These are phyloP conservation scores for Calameuta pallipes DNA, from an alignment of 2,888 invertebrate genomes.

Conservation along the genomic window DNA sequence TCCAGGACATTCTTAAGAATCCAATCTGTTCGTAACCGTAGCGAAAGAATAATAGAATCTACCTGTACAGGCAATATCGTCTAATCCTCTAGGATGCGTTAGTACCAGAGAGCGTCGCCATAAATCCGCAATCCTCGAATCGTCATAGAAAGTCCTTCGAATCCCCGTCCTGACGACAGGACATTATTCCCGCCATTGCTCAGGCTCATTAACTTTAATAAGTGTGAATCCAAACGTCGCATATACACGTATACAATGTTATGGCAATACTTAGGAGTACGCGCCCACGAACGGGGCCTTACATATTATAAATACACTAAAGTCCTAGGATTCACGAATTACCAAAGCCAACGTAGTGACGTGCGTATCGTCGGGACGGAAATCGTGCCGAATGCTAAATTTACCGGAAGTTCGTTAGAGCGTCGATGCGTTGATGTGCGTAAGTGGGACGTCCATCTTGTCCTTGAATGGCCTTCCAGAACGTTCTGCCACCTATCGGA, in stretches of 20 bases:
- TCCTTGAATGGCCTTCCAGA: background rate
- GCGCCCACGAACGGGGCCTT: conserved; percentile 17
- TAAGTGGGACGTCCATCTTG: background rate
- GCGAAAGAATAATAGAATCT: background rate
- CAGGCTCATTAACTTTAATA: conserved; percentile 58
- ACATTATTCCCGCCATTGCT: background rate
- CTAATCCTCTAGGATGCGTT: conserved; percentile 8
- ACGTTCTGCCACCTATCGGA: background rate
- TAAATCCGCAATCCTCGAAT: background rate
- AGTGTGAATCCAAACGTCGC: conserved; percentile 58
- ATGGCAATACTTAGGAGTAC: conserved; percentile 55
- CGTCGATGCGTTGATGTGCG: background rate
- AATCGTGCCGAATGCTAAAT: background rate
- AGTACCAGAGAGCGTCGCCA: conserved; percentile 19
- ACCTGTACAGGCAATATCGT: background rate
- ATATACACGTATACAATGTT: conserved; percentile 44
- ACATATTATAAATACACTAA: conserved; percentile 48
- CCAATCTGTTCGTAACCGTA: background rate
- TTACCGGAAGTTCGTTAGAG: background rate
- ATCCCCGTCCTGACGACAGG: background rate
- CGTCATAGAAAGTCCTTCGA: background rate
- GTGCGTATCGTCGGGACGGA: background rate
- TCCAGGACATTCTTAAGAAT: background rate
- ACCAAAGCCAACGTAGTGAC: conserved; percentile 53
- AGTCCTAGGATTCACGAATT: conserved; percentile 59